Evolutionary conservation across 2,797 vertebrate species (phyloP), one percentile per base, ranked within the genome.

Genomic region (Hylomyscus alleni): DNA sequence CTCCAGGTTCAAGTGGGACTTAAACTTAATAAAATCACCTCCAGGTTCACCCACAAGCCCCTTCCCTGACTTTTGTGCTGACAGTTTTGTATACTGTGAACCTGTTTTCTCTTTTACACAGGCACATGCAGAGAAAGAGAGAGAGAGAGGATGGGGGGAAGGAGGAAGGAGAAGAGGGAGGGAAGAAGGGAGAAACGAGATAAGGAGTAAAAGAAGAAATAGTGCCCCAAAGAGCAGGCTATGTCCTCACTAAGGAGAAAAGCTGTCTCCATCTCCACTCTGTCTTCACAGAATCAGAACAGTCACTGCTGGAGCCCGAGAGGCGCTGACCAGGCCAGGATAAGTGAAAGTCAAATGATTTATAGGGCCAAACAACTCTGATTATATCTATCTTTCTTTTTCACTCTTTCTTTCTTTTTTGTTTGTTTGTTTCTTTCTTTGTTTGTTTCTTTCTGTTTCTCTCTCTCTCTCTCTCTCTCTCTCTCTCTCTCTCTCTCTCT

Each of bases 1-100:
- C 91, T 96, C 91, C 91, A 1, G 3, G 95, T 97, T 97, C 98
- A 97, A 98, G 98, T 97, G 95, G 95, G 96, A 97, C 97, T 97
- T 97, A 98, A 97, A 97, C 76, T 77, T 34, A 89, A 90, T 91
- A 89, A 96, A 97, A 95, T 97, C 69, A 95, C 96, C 95, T 95
- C 96, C 97, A 91, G 89, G 92, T 97, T 96, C n/a, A 78, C 73
- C 29, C 54, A 50, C 47, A 91, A 97, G 94, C 47, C 89, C 91
- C 47, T 95, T 94, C 78, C 69, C 37, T 67, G 67, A 83, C 80
- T 84, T 97, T 96, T 92, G 95, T 92, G 91, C 90, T 89, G 69
- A 93, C 44, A 67, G 94, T 92, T 91, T 93, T 95, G 84, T 78
- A 83, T 58, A 88, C 73, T 62, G 13, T 69, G 85, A 93, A 50